Evolutionary conservation across 1,140 invertebrate genomes (phyloP), one percentile per base, ranked within the genome.

Genomic region (Dendrolimus kikuchii): DNA sequence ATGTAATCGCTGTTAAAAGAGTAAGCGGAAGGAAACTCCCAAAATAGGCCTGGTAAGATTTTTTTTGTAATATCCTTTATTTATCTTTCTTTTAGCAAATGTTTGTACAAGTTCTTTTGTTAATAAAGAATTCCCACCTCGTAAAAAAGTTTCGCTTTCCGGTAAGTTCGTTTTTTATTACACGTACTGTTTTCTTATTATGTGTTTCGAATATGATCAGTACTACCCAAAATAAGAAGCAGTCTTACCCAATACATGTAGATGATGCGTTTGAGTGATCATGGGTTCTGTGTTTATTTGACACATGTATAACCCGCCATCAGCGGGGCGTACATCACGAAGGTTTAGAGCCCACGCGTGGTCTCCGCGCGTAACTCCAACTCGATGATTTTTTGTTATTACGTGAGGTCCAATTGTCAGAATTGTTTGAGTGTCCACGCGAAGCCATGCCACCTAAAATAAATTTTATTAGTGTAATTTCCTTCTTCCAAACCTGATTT

Each of bases 281-380:
- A 97, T 96, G 0, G 94, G 93, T 70, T 95, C 94, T 1, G 95
- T 96, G 77, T 97, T 97, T 64, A 96, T 93, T 86, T 95, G 94
- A 75, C 93, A 95, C 93, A 95, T 95, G 80, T 95, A 94, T 81
- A 91, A 92, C 5, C 94, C 94, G n/a, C 90, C 89, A 74, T 96
- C 94, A 2, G 89, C 83, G 65, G 92, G 90, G 39, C 90, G 89
- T 0, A 95, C 91, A 62, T 95, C 93, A 40, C 91, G 88, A 62
- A 96, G 91, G 51, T 94, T 93, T 23, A 96, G 88, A 66, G 92
- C 90, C 94, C 94, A 96, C 2, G 92, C 92, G 55, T 92, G 90
- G 62, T 95, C 93, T 41, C 90, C 92, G 60, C 93, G 92, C 0
- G 91, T 90, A 5, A 96, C 92, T n/a, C 89, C 90, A 46, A 96